phyloP scores from a whole-genome alignment of 2,888 invertebrate species.

The Diaperis boleti region DNA sequence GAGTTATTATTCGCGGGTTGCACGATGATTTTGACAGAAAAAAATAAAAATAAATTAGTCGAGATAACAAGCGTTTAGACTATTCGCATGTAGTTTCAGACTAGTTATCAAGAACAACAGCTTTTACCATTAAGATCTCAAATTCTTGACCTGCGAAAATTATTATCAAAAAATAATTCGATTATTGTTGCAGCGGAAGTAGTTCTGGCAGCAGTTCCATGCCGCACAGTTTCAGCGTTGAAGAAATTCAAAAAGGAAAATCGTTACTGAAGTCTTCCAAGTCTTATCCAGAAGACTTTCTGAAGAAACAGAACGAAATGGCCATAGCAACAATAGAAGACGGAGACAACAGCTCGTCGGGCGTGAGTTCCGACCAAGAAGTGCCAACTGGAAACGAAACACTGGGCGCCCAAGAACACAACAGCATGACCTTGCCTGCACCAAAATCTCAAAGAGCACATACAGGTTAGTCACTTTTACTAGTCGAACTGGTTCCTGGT shows the following conservation, averaged over 20 bases:
- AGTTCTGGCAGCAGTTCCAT: conserved; percentile 83
- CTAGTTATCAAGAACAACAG: no score
- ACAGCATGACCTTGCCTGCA: conserved; percentile 54
- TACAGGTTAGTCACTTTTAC: conserved; percentile 54
- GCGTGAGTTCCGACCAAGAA: conserved; percentile 89
- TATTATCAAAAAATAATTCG: no score
- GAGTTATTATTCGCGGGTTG: no score
- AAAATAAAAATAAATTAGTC: no score
- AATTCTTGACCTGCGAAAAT: no score
- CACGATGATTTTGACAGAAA: no score
- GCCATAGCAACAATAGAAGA: conserved; percentile 72
- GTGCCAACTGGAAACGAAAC: conserved; percentile 69
- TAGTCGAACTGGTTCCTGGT: no score
- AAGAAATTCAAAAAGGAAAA: conserved; percentile 89
- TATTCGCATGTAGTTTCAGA: no score
- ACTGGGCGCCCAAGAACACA: conserved; percentile 48
- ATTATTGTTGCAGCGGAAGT: conserved; percentile 36
- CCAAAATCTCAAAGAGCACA: conserved; percentile 58
- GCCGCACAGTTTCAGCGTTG: conserved; percentile 88
- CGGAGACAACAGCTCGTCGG: conserved; percentile 89
- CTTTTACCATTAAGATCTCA: no score
- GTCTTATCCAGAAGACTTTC: conserved; percentile 87
- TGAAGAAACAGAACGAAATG: conserved; percentile 67
- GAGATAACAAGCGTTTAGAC: no score
- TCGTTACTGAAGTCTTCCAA: conserved; percentile 87